Percentiles rank a stretch among this genome's conserved stretches.
These are phyloP conservation scores for Apotomis capreana DNA, from an alignment of 2,888 invertebrate species.

Conservation along the genomic window DNA sequence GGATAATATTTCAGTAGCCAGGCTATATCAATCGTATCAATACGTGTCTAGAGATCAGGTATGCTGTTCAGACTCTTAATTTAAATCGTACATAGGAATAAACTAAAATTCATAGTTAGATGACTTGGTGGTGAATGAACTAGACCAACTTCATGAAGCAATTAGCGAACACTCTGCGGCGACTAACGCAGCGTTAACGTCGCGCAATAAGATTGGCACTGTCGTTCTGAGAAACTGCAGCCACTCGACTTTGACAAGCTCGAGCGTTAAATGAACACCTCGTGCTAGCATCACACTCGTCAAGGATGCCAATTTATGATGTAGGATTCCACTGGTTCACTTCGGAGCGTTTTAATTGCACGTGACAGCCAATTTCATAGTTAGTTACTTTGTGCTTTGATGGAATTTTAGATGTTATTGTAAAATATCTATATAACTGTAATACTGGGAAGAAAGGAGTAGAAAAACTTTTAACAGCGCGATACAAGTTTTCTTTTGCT, in stretches of 20 bases:
- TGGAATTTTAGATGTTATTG: too few species aligned
- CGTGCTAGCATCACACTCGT: background rate
- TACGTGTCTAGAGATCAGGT: constrained; percentile 42
- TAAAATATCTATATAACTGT: too few species aligned
- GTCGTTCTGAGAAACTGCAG: constrained; percentile 8
- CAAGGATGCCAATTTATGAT: background rate
- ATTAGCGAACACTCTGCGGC: background rate
- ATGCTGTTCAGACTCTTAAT: background rate
- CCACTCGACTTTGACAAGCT: background rate
- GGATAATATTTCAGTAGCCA: too few species aligned
- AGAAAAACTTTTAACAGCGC: too few species aligned
- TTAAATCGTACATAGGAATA: too few species aligned
- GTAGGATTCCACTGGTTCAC: background rate
- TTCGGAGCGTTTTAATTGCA: background rate
- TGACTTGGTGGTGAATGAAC: too few species aligned
- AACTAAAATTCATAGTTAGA: too few species aligned
- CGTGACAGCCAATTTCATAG: background rate
- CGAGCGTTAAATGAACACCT: constrained; percentile 20
- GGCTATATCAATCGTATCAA: constrained; percentile 45
- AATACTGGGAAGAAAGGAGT: too few species aligned
- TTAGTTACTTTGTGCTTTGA: too few species aligned
- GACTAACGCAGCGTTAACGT: background rate
- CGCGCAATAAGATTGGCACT: background rate
- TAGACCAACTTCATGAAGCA: background rate
- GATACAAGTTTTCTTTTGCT: too few species aligned